phyloP scores from a whole-genome alignment of 2,113 vertebrate species.

The Felis catus region DNA sequence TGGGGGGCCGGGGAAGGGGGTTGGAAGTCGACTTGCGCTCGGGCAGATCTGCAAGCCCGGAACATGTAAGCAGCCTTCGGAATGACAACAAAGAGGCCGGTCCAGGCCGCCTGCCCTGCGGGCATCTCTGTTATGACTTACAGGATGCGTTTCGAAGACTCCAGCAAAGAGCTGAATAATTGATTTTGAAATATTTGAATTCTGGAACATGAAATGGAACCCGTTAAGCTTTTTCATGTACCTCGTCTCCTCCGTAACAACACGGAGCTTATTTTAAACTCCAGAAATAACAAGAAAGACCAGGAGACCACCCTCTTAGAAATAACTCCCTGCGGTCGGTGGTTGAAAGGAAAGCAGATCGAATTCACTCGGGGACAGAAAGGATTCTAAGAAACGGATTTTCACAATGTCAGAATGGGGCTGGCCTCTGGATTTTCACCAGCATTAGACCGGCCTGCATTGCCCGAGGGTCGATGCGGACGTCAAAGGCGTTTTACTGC shows the following conservation, averaged over 20 bases:
- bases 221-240: slow-evolving; percentile 21
- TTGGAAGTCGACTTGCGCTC: rapidly evolving
- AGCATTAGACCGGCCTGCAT: too few relatives aligned
- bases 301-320: slow-evolving; percentile 26
- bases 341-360: not conserved
- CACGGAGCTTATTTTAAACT: slow-evolving; percentile 37
- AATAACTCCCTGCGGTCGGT: not conserved
- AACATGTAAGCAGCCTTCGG: rapidly evolving
- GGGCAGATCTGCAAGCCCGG: rapidly evolving
- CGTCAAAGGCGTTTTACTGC: not conserved
- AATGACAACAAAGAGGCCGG: not conserved
- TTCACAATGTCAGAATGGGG: not conserved
- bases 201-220: slow-evolving; percentile 42
- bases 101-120: not conserved
- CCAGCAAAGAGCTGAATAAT: slow-evolving; percentile 1
- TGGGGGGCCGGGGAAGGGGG: too few relatives aligned
- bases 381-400: not conserved
- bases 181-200: slow-evolving; percentile 67
- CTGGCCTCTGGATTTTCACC: not conserved
- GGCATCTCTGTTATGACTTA: slow-evolving; percentile 19
- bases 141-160: not conserved
- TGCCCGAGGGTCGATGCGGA: not conserved
- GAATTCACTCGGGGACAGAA: not conserved
- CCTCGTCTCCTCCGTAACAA: slow-evolving; percentile 1
- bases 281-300: slow-evolving; percentile 38